Percentiles rank a stretch among this genome's conserved stretches.
phyloP scores from a whole-genome alignment of 2,113 vertebrate species.

The Protobothrops mucrosquamatus region DNA sequence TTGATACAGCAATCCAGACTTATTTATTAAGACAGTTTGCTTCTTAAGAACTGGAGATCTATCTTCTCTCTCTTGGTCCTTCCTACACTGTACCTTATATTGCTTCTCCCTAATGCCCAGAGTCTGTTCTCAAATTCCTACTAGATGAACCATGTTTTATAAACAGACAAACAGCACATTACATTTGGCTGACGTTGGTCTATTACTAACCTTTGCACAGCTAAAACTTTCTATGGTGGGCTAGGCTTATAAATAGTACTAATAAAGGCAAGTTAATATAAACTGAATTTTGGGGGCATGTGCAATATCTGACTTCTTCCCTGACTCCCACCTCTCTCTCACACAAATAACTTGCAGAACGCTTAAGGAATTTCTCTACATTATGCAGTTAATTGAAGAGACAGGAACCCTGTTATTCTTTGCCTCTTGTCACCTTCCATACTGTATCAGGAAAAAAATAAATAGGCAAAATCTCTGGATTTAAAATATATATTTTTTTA shows the following conservation, averaged over 20 bases:
- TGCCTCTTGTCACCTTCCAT: neutral
- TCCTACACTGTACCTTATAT: neutral
- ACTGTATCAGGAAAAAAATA: neutral
- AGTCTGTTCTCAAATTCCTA: neutral
- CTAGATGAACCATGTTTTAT: neutral
- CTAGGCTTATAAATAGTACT: neutral
- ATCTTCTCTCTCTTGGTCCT: neutral
- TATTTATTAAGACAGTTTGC: neutral
- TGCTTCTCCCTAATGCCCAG: neutral
- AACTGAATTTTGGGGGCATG: neutral
- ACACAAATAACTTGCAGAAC: neutral
- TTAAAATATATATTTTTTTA: conserved; percentile 67
- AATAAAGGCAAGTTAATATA: neutral
- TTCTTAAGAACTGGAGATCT: neutral
- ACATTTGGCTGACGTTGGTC: neutral
- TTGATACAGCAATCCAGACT: neutral
- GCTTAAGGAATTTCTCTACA: neutral
- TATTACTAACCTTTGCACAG: neutral
- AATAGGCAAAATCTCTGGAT: neutral
- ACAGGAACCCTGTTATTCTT: too few species aligned
- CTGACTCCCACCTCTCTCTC: neutral
- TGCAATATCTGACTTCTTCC: neutral
- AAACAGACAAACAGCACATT: neutral
- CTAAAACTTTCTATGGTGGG: neutral
- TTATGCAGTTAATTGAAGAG: neutral